Evolutionary conservation across 64 coral and sea anemone genomes (phyloP).

Genomic region (Platygyra sinensis): DNA sequence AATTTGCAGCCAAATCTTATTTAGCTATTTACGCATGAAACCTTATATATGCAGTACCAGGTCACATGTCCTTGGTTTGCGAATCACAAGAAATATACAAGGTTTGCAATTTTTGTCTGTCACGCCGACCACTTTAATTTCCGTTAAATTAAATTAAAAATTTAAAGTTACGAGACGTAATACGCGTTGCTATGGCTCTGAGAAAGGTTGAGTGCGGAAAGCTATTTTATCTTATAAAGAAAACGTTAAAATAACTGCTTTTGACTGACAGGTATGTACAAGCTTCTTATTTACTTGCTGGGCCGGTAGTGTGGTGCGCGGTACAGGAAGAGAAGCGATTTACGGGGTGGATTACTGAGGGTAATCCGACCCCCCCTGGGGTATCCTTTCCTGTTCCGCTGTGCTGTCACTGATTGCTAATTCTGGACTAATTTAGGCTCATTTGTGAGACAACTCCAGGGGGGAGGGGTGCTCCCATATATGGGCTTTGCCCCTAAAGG

Average conservation of each 20-base stretch:
- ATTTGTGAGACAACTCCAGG: too few species aligned
- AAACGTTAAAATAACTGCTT: neutral
- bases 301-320: too few species aligned
- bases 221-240: neutral
- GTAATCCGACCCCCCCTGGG: too few species aligned
- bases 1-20: neutral
- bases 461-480: too few species aligned
- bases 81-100: neutral
- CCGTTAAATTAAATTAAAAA: neutral
- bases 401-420: too few species aligned
- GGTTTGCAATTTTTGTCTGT: neutral
- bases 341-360: too few species aligned
- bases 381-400: too few species aligned
- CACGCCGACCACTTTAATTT: neutral
- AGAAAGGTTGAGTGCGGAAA: neutral
- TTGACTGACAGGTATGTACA: neutral
- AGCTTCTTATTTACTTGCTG: too few species aligned
- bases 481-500: too few species aligned
- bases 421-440: too few species aligned
- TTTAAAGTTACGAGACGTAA: too few species aligned
- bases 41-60: neutral
- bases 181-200: neutral
- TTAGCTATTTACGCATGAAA: neutral
- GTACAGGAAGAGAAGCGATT: too few species aligned
- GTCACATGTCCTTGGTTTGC: neutral